Percentiles rank a stretch among this genome's conserved stretches.
Conservation (phyloP, 2,888 invertebrate species). For the Hedychridium roseum region DNA sequence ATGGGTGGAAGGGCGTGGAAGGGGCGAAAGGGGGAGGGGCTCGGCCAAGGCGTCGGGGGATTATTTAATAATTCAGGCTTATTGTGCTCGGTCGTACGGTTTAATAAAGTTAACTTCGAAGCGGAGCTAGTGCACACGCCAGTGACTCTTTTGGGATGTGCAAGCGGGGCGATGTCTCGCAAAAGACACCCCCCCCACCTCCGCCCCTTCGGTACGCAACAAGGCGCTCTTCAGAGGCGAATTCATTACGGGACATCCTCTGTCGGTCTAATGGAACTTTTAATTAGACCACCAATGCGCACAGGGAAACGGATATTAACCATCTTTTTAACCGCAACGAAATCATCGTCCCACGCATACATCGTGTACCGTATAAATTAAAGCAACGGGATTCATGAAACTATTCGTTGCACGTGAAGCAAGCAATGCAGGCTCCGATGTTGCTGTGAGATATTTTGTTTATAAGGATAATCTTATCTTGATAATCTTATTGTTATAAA, state of each 20-base stretch:
- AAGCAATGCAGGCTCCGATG: too few relatives aligned
- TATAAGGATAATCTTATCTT: too few relatives aligned
- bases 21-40: neutral
- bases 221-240: neutral
- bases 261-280: constrained; percentile 2
- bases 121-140: constrained; percentile 20
- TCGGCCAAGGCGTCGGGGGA: constrained; percentile 7
- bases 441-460: too few relatives aligned
- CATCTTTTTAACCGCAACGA: too few relatives aligned
- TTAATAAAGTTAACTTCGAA: constrained; percentile 31
- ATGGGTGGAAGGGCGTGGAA: too few relatives aligned
- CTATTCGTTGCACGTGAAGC: too few relatives aligned
- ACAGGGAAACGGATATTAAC: too few relatives aligned
- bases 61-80: constrained; percentile 30
- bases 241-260: neutral
- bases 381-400: too few relatives aligned
- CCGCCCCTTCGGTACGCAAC: neutral
- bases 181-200: constrained; percentile 14
- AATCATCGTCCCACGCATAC: too few relatives aligned
- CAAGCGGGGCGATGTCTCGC: constrained; percentile 11
- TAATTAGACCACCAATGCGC: neutral
- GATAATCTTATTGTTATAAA: too few relatives aligned
- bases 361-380: too few relatives aligned
- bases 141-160: constrained; percentile 29
- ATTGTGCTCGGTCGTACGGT: constrained; percentile 20